phyloP scores from a whole-genome alignment of 2,797 vertebrate species.

The Pterois miles region DNA sequence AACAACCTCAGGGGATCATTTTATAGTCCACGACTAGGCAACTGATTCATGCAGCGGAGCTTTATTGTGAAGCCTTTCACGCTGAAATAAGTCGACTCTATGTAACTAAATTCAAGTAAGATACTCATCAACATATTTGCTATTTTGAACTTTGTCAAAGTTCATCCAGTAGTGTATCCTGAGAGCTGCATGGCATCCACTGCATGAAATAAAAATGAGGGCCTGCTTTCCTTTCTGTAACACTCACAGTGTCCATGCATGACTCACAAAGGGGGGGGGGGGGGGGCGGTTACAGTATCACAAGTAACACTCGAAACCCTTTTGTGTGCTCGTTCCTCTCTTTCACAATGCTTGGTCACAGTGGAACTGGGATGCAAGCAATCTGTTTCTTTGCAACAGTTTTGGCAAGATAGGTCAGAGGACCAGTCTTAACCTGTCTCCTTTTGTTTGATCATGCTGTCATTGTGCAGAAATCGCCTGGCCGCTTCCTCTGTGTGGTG shows the following conservation, averaged over 20 bases:
- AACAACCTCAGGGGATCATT: constrained; percentile 24
- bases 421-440: constrained; percentile 71
- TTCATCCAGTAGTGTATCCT: neutral
- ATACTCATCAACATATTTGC: constrained; percentile 1
- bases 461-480: constrained; percentile 76
- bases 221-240: constrained; percentile 32
- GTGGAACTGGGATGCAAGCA: constrained; percentile 43
- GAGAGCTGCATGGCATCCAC: constrained; percentile 36
- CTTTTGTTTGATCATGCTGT: constrained; percentile 78
- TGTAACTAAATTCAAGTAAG: neutral
- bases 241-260: constrained; percentile 56
- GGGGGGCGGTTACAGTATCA: constrained; percentile 39
- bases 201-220: constrained; percentile 51
- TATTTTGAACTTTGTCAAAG: constrained; percentile 1
- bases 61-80: constrained; percentile 30
- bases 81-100: constrained; percentile 22
- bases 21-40: constrained; percentile 32
- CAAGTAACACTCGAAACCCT: constrained; percentile 30
- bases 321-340: constrained; percentile 41
- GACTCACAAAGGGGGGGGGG: constrained; percentile 49
- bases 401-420: constrained; percentile 42
- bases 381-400: constrained; percentile 27
- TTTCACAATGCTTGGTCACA: constrained; percentile 52
- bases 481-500: constrained; percentile 73
- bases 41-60: constrained; percentile 6